Evolutionary conservation across 2,888 invertebrate species (phyloP).

Genomic region (Zygaena filipendulae): DNA sequence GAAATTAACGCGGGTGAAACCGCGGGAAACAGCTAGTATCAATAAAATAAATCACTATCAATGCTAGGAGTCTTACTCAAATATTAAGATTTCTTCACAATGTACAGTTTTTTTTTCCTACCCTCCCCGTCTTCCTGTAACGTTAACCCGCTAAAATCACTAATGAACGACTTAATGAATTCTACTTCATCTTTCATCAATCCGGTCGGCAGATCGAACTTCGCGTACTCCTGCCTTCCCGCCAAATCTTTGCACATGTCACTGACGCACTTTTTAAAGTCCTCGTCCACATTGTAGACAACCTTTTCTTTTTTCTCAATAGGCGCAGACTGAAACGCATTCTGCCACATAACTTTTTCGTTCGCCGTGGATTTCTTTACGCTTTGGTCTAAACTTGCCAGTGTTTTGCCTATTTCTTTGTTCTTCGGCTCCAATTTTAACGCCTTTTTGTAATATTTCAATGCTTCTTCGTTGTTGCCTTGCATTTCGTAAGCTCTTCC

Average conservation of each 20-base stretch:
- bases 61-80: too few species aligned
- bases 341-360: constrained; percentile 46
- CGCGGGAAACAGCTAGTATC: too few species aligned
- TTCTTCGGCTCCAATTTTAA: constrained; percentile 51
- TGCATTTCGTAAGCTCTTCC: constrained; percentile 38
- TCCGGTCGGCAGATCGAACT: constrained; percentile 40
- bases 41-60: too few species aligned
- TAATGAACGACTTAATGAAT: constrained; percentile 34
- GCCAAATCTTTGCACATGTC: constrained; percentile 47
- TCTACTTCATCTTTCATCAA: constrained; percentile 33
- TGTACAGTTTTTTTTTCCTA: constrained; percentile 29
- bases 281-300: constrained; percentile 36
- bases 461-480: constrained; percentile 34
- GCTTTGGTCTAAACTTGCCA: constrained; percentile 33
- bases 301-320: constrained; percentile 23
- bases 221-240: constrained; percentile 29
- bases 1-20: too few species aligned
- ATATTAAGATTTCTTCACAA: constrained; percentile 39
- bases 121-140: constrained; percentile 34
- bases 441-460: constrained; percentile 43
- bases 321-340: constrained; percentile 27
- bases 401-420: constrained; percentile 39
- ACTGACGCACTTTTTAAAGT: constrained; percentile 34
- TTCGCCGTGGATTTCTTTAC: constrained; percentile 23
- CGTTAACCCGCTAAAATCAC: constrained; percentile 28